A percentile compares a stretch with the other conserved stretches of the same genome.
These are phyloP conservation scores for Spongilla lacustris DNA, from an alignment of 37 sponge, comb jelly and placozoan species.

Conservation along the genomic window DNA sequence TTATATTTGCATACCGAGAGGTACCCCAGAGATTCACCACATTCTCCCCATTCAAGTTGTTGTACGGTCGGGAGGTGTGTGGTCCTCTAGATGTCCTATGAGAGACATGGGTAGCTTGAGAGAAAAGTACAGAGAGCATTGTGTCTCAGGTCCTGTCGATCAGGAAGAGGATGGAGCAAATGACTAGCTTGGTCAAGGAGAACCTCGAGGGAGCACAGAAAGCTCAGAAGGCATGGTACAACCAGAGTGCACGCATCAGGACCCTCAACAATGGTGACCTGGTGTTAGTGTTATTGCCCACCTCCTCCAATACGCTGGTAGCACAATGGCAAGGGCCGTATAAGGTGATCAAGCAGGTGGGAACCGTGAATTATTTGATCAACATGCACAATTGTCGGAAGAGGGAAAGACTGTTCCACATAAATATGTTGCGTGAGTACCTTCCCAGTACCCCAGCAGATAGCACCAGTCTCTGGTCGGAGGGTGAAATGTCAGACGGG, in stretches of 20 bases:
- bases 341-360: no score
- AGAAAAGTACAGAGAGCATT: conserved; percentile 1
- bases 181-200: background rate
- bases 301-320: no score
- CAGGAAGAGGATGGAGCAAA: background rate
- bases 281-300: conserved; percentile 5
- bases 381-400: no score
- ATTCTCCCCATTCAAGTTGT: conserved; percentile 9
- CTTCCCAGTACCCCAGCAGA: no score
- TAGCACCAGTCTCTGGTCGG: no score
- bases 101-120: conserved; percentile 1
- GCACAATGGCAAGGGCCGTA: conserved; percentile 8
- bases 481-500: no score
- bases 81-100: background rate
- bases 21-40: no score
- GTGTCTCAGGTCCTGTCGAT: background rate
- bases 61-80: background rate
- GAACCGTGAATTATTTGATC: no score
- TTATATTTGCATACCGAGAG: no score
- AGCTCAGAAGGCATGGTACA: conserved; percentile 8
- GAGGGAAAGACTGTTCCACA: no score
- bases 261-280: background rate
- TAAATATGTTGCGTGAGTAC: no score
- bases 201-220: background rate
- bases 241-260: background rate